Base-by-base conservation (phyloP, 2,888 invertebrate species). In the Cecidostiba fungosa region DNA sequence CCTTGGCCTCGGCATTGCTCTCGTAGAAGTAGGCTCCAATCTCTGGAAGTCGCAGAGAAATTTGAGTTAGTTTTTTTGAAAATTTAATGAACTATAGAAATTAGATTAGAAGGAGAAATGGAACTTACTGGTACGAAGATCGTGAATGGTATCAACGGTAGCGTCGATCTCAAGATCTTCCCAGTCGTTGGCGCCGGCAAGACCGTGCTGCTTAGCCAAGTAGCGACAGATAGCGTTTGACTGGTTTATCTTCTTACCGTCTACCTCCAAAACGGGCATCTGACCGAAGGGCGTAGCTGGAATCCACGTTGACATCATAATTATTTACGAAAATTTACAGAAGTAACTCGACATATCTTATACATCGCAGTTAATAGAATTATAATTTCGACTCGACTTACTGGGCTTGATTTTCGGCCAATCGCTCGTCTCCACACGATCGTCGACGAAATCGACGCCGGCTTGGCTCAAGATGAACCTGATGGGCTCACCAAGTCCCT, bases 211-310 rank as follows among this genome's bases (percentile, higher is more conserved):
- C 90, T 94, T 95, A 5, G 95, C 96, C 66, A 96, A 92, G 91
- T 95, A 96, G 54, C 96, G 95, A 47, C 93, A 90, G 86, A 96
- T 95, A 5, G 96, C 95, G 3, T 93, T 76, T 50, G 95, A 95
- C 91, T 96, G 96, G 23, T 95, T 94, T 86, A 95, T 93, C 87
- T 93, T 91, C 90, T 95, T 95, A 5, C 96, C 96, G 84, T 96
- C 95, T 6, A 96, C 93, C 92, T 95, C 95, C 79, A 96, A 89
- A 0, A 96, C 91, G 0, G 96, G 96, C 87, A 95, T 91, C 91
- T 95, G 95, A 0, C 96, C 96, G 91, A 95, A 96, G 43, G 96
- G 96, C 94, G 94, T 95, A 85, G 93, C 94, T 95, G 91, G 32
- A 92, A 88, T n/a, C 12, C 14, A 23, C 66, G 16, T 43, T 29